Base-by-base conservation (phyloP, 23 tunicate genomes). In the Pegea sp. region DNA sequence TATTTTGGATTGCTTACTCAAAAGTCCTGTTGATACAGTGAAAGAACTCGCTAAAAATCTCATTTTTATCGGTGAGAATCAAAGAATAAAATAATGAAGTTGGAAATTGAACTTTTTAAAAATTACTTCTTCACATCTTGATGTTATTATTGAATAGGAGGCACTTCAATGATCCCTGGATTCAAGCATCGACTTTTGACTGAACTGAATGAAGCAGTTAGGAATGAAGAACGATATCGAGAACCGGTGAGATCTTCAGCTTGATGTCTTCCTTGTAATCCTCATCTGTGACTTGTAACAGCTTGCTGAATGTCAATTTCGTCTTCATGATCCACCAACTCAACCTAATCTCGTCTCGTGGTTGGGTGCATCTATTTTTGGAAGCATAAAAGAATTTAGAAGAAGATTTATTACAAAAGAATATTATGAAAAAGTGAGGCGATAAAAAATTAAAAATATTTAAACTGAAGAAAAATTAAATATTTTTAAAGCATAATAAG, bases 361-460 rank as follows among this genome's bases (percentile, higher is more conserved):
- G 95, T 59, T 84, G 5, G 95, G 95, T 8, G 95, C 95, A 26
- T 63, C 95, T 0, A 84, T 84, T 3, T 74, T 67, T 32, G 84
- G 73, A 5, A 66, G 76, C 34, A 63, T 84, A 49, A 77, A 84
- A 3, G 55, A 31, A 8, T 74, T 84, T 53, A 57, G 66, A 49
- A 42, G 49, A 48, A 55, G 64, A 24, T 68, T 66, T 22, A 54
- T 84, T 28, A 73, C 95, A 22, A 68, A 74, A 63, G 84, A 84
- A 50, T 84, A 84, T 58, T 84, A 64, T 61, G 58, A 48, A 3
- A 71, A 84, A 63, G 95, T 84, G 34, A 44, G 60, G 31, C 56
- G 13, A n/a, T 52, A 38, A 38, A 38, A 8, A 8, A 16, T 38
- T 38, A 38, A 8, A 38, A 38, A 38, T 16, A 38, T 38, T 8